A percentile compares a stretch with the other conserved stretches of the same genome.
These are phyloP conservation scores for Fragum whitleyi DNA, from an alignment of 2,888 invertebrate species.

Conservation along the genomic window DNA sequence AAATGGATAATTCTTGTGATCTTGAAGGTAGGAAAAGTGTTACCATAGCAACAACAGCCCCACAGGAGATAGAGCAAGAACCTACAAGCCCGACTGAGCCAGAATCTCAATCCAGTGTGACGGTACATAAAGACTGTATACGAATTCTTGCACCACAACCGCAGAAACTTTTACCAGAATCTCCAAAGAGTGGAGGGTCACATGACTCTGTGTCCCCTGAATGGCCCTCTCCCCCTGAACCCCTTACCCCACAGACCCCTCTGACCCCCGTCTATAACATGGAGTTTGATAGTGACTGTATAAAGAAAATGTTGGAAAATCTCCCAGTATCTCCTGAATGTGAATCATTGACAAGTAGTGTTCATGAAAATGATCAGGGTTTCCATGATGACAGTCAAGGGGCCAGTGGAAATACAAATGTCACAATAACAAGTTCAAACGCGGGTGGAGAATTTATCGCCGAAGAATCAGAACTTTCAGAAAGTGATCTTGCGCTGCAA, in stretches of 20 bases:
- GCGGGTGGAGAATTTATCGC: slow-evolving; percentile 8
- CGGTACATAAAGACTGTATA: slow-evolving; percentile 62
- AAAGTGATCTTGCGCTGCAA: slow-evolving; percentile 21
- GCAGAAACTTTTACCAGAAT: slow-evolving; percentile 58
- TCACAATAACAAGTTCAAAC: not conserved
- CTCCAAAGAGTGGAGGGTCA: slow-evolving; percentile 53
- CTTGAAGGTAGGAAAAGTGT: slow-evolving; percentile 64
- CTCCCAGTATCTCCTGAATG: slow-evolving; percentile 88
- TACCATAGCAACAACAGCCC: slow-evolving; percentile 57
- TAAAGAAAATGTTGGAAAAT: slow-evolving; percentile 97
- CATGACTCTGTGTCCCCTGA: slow-evolving; percentile 85
- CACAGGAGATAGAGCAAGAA: slow-evolving; percentile 35
- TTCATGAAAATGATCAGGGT: slow-evolving; percentile 74
- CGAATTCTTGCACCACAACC: slow-evolving; percentile 69
- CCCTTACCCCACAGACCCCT: slow-evolving; percentile 79
- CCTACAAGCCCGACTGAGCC: slow-evolving; percentile 35
- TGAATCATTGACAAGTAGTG: slow-evolving; percentile 58
- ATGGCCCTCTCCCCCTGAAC: slow-evolving; percentile 83
- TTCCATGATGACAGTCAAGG: slow-evolving; percentile 75
- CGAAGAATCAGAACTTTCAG: slow-evolving; percentile 13
- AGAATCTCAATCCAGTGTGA: slow-evolving; percentile 36
- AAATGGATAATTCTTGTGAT: slow-evolving; percentile 55
- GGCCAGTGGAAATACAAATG: not conserved
- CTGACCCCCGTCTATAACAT: slow-evolving; percentile 79
- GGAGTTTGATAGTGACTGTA: slow-evolving; percentile 91